Base-by-base conservation (phyloP, 2,113 vertebrate genomes). In the Stegastes partitus region DNA sequence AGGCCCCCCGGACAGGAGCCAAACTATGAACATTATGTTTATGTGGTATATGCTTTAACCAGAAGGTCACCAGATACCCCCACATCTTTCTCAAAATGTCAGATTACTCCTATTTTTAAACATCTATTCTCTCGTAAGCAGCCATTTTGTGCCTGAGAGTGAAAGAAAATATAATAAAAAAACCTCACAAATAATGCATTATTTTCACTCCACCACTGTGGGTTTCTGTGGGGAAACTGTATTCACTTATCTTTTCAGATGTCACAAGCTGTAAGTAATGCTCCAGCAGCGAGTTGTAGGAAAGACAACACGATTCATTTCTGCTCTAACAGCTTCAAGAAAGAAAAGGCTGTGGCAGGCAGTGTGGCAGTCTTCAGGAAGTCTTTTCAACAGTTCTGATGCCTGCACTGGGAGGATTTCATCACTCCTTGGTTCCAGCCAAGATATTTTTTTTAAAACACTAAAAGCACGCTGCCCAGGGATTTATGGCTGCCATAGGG, bases 211-310 rank as follows among this genome's bases (percentile, higher is more conserved):
- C 34, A 67, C 22, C 11, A 34, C 39, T 50, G 22, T 51, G 19
- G 14, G 68, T 42, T 49, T 78, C n/a, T 63, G 37, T 34, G 22
- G 22, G 23, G 11, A 49, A 56, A 61, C 47, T 54, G 63, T 25
- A 44, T 66, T 65, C 55, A 82, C 76, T 76, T 23, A 28, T 85
- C 63, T 77, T 69, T 73, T 73, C 64, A 69, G 31, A 70, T 77
- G 53, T 69, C 68, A 74, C 59, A 37, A 63, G 66, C 26, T 73
- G 50, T 39, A 69, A 61, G 54, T 31, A 51, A 68, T 31, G 25
- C 18, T 59, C 37, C 55, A 18, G 65, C 28, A 55, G 59, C 45
- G 9, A 59, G 47, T 19, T 49, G 55, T 21, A 51, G 45, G 8
- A 39, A 81, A 79, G 39, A 75, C 77, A 75, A 51, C 37, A 42